phyloP scores from a whole-genome alignment of 1,140 invertebrate genomes.

The Bombus superbus region DNA sequence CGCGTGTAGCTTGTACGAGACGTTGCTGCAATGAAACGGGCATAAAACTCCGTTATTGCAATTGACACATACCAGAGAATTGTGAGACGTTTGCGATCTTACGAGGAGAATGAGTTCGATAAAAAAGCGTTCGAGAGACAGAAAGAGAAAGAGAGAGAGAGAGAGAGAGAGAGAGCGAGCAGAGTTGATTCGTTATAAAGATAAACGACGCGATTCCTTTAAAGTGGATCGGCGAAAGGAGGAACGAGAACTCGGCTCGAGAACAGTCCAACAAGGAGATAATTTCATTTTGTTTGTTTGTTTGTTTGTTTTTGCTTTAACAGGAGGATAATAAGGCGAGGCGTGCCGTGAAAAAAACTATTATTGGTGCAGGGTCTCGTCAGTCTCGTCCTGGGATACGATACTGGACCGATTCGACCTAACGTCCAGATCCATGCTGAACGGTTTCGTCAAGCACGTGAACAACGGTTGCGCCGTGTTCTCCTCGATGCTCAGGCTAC shows the following conservation, averaged over 20 bases:
- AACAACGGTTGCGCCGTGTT: constrained; percentile 68
- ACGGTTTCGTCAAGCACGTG: constrained; percentile 78
- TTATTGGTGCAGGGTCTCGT: constrained; percentile 71
- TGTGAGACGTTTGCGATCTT: background rate
- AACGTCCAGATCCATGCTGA: constrained; percentile 84
- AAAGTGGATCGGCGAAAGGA: background rate
- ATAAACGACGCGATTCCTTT: background rate
- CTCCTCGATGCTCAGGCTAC: constrained; percentile 76
- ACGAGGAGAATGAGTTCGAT: background rate
- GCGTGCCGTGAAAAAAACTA: constrained; percentile 34
- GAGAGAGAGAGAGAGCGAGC: background rate
- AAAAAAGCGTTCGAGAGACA: background rate
- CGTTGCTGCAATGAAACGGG: background rate
- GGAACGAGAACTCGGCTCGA: constrained; percentile 4
- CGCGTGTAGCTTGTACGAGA: background rate
- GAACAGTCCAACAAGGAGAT: background rate
- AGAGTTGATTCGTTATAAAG: background rate
- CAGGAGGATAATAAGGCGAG: constrained; percentile 43
- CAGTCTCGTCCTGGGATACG: constrained; percentile 82
- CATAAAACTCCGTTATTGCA: background rate
- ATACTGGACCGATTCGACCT: constrained; percentile 84
- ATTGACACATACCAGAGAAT: background rate
- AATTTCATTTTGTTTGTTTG: background rate
- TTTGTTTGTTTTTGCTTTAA: background rate
- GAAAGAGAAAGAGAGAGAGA: background rate